Evolutionary conservation across 2,888 invertebrate species (phyloP).

Genomic region (Belgica antarctica): DNA sequence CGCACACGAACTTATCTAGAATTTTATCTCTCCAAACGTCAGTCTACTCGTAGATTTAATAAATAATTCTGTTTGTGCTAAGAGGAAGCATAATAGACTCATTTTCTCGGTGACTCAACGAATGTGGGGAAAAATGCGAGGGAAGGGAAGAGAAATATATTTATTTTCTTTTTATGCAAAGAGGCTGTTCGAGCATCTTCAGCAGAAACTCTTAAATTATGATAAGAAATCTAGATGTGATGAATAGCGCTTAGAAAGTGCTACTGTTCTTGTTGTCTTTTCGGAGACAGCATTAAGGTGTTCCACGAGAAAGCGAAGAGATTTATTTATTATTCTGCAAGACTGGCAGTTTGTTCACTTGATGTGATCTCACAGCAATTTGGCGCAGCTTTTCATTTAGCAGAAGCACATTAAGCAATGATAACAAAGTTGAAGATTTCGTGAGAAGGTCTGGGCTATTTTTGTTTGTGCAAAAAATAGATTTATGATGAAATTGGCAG

Average conservation of each 20-base stretch:
- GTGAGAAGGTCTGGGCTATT: too few relatives aligned
- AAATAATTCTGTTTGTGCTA: slow-evolving; percentile 14
- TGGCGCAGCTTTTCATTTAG: too few relatives aligned
- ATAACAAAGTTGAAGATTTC: too few relatives aligned
- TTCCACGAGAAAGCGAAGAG: too few relatives aligned
- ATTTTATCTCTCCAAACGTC: slow-evolving; percentile 17
- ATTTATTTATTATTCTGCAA: too few relatives aligned
- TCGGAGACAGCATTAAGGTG: neutral
- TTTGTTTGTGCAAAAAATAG: too few relatives aligned
- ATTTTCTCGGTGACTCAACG: neutral
- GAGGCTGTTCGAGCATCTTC: slow-evolving; percentile 25
- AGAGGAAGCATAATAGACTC: slow-evolving; percentile 29
- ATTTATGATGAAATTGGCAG: too few relatives aligned
- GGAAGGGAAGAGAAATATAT: slow-evolving; percentile 8
- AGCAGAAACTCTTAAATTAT: slow-evolving; percentile 16
- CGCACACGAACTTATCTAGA: neutral
- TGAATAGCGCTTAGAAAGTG: neutral
- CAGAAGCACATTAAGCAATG: too few relatives aligned
- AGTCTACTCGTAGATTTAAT: slow-evolving; percentile 1
- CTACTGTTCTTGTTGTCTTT: neutral
- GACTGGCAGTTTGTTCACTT: too few relatives aligned
- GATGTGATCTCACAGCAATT: too few relatives aligned
- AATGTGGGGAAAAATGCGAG: slow-evolving; percentile 7
- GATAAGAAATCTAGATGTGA: slow-evolving; percentile 19
- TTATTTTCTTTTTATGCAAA: slow-evolving; percentile 40